These are phyloP conservation scores for Hemiprocne comata DNA, from an alignment of 2,113 vertebrate genomes.

Conservation along the genomic window DNA sequence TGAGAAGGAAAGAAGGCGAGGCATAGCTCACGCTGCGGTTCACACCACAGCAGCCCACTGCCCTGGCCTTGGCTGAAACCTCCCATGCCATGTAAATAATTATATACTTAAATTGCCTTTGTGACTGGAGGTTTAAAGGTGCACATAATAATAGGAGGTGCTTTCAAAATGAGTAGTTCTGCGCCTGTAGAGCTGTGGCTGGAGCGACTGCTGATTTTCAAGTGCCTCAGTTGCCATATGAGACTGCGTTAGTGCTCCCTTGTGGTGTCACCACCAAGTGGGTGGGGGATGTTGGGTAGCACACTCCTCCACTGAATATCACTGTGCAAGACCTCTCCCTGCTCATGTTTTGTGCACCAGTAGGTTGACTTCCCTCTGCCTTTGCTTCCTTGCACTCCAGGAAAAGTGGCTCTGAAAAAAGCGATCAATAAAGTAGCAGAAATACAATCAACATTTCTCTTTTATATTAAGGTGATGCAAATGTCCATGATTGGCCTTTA, in stretches of 20 bases:
- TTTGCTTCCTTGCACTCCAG: not conserved
- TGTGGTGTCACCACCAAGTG: not conserved
- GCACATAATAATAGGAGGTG: not conserved
- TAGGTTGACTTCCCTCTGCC: not conserved
- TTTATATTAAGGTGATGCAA: not conserved
- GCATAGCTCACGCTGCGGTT: not conserved
- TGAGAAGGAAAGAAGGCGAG: not conserved
- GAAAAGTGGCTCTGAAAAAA: not conserved
- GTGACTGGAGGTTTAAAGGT: not conserved
- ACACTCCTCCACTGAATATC: accelerated
- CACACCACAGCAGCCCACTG: not conserved
- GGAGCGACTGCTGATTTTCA: not conserved
- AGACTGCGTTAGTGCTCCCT: not conserved
- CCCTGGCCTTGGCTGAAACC: not conserved
- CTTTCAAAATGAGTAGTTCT: not conserved
- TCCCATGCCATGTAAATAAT: not conserved
- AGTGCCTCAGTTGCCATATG: not conserved
- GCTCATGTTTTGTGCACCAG: not conserved
- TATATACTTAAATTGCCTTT: not conserved
- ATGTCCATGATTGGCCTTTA: not conserved
- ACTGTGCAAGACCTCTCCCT: not conserved
- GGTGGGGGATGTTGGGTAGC: accelerated
- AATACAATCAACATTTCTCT: not conserved
- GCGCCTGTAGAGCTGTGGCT: not conserved
- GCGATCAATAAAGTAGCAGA: not conserved